These are phyloP conservation scores for Coremacera marginata DNA, from an alignment of 2,888 invertebrate genomes.

Conservation along the genomic window DNA sequence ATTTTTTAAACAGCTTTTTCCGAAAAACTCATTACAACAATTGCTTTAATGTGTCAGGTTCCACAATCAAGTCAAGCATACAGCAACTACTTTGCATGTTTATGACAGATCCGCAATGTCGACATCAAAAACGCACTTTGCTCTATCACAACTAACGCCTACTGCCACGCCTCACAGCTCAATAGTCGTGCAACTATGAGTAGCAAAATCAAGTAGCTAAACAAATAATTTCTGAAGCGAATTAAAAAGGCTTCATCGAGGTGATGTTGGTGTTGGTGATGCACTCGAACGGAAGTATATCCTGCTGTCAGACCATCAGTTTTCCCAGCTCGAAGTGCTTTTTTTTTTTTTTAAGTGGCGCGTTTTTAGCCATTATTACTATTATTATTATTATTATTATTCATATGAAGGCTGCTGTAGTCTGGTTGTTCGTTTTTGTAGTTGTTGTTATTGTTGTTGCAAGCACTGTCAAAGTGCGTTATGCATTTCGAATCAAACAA, in stretches of 20 bases:
- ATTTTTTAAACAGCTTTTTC: too few species aligned
- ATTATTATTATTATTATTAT: background rate
- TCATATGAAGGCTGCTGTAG: background rate
- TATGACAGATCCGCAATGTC: too few species aligned
- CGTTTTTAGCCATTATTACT: background rate
- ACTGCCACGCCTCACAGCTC: background rate
- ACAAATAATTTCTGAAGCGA: conserved; percentile 24
- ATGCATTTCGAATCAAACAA: conserved; percentile 29
- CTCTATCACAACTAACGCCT: conserved; percentile 5
- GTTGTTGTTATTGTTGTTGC: conserved; percentile 16
- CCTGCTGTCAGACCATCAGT: background rate
- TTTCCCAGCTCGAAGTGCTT: background rate
- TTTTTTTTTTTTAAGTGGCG: background rate
- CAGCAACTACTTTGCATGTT: too few species aligned
- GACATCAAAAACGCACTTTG: too few species aligned
- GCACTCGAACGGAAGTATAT: background rate
- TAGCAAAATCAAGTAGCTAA: conserved; percentile 17
- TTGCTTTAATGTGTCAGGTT: too few species aligned
- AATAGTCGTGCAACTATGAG: background rate
- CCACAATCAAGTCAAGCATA: too few species aligned
- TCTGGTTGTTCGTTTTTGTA: conserved; percentile 4
- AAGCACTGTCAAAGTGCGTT: conserved; percentile 1
- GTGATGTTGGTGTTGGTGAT: background rate
- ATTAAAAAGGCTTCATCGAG: conserved; percentile 31
- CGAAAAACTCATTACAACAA: too few species aligned